Percentiles rank a stretch among this genome's conserved stretches.
These are phyloP conservation scores for Pedetes capensis DNA, from an alignment of 2,113 vertebrate species.

Conservation along the genomic window DNA sequence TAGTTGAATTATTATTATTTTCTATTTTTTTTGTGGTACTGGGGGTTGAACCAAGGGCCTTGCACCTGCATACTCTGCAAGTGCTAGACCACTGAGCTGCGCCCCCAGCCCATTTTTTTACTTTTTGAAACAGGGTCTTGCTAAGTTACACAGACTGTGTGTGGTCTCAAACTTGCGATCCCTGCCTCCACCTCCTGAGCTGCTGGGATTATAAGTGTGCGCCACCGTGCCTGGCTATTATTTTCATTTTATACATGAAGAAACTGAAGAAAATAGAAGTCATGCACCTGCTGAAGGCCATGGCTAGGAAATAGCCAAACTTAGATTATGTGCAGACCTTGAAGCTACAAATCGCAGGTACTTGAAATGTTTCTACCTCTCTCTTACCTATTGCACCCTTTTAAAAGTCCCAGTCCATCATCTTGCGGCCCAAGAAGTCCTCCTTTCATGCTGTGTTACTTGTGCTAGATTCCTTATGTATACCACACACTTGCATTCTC, in stretches of 20 bases:
- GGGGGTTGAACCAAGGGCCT: no score
- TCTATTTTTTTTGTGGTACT: no score
- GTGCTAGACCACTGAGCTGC: no score
- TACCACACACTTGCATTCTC: not conserved
- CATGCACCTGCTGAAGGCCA: not conserved
- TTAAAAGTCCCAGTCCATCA: not conserved
- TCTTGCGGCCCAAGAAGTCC: not conserved
- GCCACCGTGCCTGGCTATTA: no score
- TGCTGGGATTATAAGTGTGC: no score
- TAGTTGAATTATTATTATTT: conserved; percentile 25
- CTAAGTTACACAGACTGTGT: no score
- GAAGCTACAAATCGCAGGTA: not conserved
- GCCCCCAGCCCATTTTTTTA: no score
- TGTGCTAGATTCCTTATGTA: not conserved
- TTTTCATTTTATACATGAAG: not conserved
- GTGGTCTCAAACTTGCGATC: no score
- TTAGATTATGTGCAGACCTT: not conserved
- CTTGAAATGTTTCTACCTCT: not conserved
- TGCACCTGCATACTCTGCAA: no score
- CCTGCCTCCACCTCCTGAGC: no score
- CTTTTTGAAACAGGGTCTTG: no score
- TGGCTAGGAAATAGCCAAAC: not conserved
- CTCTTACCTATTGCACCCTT: not conserved
- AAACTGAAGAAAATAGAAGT: not conserved
- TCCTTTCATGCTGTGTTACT: not conserved